Percentiles rank a stretch among this genome's conserved stretches.
These are phyloP conservation scores for Caiman crocodilus DNA, from an alignment of 2,797 vertebrate species.

Conservation along the genomic window DNA sequence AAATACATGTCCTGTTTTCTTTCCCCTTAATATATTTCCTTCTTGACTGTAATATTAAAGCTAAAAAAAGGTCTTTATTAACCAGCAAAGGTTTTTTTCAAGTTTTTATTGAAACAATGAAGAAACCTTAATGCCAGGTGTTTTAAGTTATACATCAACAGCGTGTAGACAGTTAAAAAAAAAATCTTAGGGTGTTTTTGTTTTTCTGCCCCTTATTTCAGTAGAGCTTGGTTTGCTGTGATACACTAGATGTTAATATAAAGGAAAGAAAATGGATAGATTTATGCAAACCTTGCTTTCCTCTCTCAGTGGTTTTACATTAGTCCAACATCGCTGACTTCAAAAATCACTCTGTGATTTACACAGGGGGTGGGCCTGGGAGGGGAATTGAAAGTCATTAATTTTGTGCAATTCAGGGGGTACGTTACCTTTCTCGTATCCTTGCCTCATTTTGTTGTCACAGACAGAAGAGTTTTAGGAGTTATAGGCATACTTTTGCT, in stretches of 20 bases:
- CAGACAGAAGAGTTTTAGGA: not conserved
- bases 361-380: not conserved
- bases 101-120: slow-evolving; percentile 57
- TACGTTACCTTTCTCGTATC: not conserved
- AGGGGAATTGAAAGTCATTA: slow-evolving; percentile 34
- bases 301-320: slow-evolving; percentile 36
- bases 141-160: slow-evolving; percentile 57
- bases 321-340: slow-evolving; percentile 20
- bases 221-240: slow-evolving; percentile 25
- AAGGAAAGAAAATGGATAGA: slow-evolving; percentile 48
- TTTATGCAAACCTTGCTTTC: slow-evolving; percentile 14
- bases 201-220: not conserved
- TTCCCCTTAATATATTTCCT: slow-evolving; percentile 45
- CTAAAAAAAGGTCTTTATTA: slow-evolving; percentile 66
- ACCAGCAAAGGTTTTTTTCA: slow-evolving; percentile 68
- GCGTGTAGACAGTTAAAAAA: slow-evolving; percentile 44
- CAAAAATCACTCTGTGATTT: not conserved
- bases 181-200: slow-evolving; percentile 45
- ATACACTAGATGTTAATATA: not conserved
- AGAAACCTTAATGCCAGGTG: slow-evolving; percentile 47
- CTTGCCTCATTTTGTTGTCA: not conserved
- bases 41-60: slow-evolving; percentile 62
- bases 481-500: not conserved
- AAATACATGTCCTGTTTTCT: slow-evolving; percentile 46
- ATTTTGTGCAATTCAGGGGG: slow-evolving; percentile 12